These are phyloP conservation scores for Bellardia pandia DNA, from an alignment of 2,888 invertebrate genomes.

Conservation along the genomic window DNA sequence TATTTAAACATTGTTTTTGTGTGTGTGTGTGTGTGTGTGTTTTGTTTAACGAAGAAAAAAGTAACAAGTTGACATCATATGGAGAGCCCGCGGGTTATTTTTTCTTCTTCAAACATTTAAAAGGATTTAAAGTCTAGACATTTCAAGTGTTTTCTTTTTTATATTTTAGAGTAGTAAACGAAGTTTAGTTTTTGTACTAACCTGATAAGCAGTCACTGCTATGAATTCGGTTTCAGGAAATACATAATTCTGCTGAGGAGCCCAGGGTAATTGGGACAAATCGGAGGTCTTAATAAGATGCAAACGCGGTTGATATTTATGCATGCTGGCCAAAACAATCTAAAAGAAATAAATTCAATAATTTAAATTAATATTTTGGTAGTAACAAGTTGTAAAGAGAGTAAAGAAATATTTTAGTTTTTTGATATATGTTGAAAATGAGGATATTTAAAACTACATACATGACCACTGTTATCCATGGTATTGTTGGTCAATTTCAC, in stretches of 20 bases:
- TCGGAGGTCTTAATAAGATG: conserved; percentile 93
- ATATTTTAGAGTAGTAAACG: conserved; percentile 50
- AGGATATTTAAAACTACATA: conserved; percentile 84
- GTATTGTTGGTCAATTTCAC: conserved; percentile 95
- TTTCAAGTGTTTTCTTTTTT: conserved; percentile 48
- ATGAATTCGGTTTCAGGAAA: conserved; percentile 96
- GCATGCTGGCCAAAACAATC: conserved; percentile 97
- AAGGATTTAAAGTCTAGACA: conserved; percentile 63
- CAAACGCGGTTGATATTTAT: conserved; percentile 96
- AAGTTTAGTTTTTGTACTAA: conserved; percentile 81
- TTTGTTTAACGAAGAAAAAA: neutral
- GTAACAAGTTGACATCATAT: conserved; percentile 31
- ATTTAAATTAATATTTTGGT: conserved; percentile 14
- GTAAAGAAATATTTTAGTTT: neutral
- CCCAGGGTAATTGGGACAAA: conserved; percentile 88
- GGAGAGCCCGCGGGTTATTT: conserved; percentile 45
- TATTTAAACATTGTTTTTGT: conserved; percentile 74
- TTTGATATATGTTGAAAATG: neutral
- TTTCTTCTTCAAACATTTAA: conserved; percentile 46
- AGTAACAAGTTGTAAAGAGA: neutral
- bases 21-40: neutral
- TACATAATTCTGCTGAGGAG: conserved; percentile 87
- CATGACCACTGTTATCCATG: conserved; percentile 91
- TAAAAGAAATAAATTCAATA: conserved; percentile 82
- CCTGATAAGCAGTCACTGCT: conserved; percentile 98